phyloP scores from a whole-genome alignment of 2,113 vertebrate species.

The Ancistrus triradiatus region DNA sequence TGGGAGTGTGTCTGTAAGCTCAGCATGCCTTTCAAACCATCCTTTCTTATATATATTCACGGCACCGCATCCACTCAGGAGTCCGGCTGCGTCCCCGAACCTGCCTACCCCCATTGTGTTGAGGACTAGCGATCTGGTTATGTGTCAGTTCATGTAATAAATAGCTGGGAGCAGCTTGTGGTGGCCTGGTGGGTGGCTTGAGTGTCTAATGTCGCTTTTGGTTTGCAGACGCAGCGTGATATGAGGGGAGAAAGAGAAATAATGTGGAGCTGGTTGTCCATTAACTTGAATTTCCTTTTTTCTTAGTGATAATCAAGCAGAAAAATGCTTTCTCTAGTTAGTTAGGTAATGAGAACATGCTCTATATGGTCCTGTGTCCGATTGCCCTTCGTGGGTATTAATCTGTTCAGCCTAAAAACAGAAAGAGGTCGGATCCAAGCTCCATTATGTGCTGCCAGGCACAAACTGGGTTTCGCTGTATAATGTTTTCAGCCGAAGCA shows the following conservation, averaged over 20 bases:
- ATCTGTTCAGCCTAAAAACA: conserved; percentile 15
- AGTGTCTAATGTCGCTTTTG: conserved; percentile 37
- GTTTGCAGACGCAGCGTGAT: conserved; percentile 26
- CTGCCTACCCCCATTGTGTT: conserved; percentile 3
- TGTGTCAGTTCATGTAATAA: conserved; percentile 46
- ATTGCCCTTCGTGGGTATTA: not conserved
- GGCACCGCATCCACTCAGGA: not conserved
- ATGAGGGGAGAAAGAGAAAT: conserved; percentile 29
- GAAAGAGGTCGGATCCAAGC: not conserved
- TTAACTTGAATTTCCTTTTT: not conserved
- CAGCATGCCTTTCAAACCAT: conserved; percentile 27
- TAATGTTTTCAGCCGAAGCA: conserved; percentile 15
- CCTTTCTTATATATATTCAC: conserved; percentile 36
- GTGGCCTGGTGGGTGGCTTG: conserved; percentile 33
- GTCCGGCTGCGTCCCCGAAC: conserved; percentile 4
- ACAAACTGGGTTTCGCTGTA: conserved; percentile 14
- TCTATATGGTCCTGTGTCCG: too few relatives aligned
- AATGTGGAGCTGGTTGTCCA: conserved; percentile 27
- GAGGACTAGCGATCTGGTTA: conserved; percentile 12
- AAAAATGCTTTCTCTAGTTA: not conserved
- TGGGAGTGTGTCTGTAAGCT: not conserved
- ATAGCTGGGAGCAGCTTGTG: conserved; percentile 34
- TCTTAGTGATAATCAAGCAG: not conserved
- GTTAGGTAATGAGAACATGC: not conserved
- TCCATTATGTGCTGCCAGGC: conserved; percentile 29